Conservation (phyloP, 92 coral and sea anemone genomes). For the Epizoanthus illoricatus region DNA sequence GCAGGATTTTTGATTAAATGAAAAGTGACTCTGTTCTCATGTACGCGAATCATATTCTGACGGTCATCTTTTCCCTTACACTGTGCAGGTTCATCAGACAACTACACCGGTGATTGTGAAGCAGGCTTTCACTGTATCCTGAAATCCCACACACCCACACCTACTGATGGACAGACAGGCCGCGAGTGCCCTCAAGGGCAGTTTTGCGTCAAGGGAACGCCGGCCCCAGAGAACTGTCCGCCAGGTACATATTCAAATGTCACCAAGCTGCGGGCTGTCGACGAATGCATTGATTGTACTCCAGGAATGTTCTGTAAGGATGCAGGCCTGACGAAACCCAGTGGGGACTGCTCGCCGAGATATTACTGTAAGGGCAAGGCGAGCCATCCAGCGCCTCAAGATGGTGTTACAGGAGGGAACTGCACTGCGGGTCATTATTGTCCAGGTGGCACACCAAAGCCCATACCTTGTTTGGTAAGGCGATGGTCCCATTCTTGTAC, state of each 20-base stretch:
- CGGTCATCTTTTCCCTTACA: background rate
- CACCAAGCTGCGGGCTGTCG: slow-evolving; percentile 54
- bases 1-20: background rate
- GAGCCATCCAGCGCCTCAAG: slow-evolving; percentile 84
- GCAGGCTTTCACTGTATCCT: slow-evolving; percentile 91
- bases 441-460: slow-evolving; percentile 85
- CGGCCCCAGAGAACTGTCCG: slow-evolving; percentile 90
- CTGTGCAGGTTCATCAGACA: slow-evolving; percentile 76
- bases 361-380: slow-evolving; percentile 89
- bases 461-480: slow-evolving; percentile 92
- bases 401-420: slow-evolving; percentile 86
- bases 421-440: slow-evolving; percentile 98
- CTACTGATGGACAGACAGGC: slow-evolving; percentile 80
- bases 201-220: slow-evolving; percentile 80
- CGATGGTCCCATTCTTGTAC: background rate
- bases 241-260: slow-evolving; percentile 88
- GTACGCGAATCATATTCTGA: background rate
- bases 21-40: background rate
- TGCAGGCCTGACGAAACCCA: slow-evolving; percentile 77
- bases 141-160: slow-evolving; percentile 81
- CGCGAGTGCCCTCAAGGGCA: slow-evolving; percentile 90
- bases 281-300: slow-evolving; percentile 80
- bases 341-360: slow-evolving; percentile 87
- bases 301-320: slow-evolving; percentile 93
- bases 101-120: slow-evolving; percentile 73